Base-by-base conservation (phyloP, 2,888 invertebrate genomes). In the Micoletzkya japonica region DNA sequence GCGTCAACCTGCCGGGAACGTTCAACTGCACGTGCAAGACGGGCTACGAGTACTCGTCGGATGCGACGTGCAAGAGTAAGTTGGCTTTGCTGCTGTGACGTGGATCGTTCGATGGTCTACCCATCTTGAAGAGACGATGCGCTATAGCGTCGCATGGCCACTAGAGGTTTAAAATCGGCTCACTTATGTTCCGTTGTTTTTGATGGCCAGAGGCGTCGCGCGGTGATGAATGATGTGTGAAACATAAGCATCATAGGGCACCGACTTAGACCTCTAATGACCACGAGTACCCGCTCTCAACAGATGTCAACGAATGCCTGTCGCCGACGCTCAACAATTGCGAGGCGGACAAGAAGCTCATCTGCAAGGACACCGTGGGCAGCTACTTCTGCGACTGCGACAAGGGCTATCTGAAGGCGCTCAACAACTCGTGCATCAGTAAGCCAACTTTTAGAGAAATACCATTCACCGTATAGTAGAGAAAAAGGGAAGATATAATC, bases 1-100 rank as follows among this genome's bases (percentile, higher is more conserved):
- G 69, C 49, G 24, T 69, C 69, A 69, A 69, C 26, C 26, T 69
- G 17, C 59, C 59, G 20, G 69, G 69, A 24, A 32, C 59, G 17
- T 69, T 50, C 59, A 69, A 69, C 60, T 69, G 69, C 52, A 69
- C 69, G 1, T 69, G 69, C 52, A 69, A 69, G 69, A 26, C 49
- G 4, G 69, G 69, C 34, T 69, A 30, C 30, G 39, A 34, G 36
- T 30, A 28, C 14, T 39, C 39, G 49, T 4, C 59, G 1, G 34
- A 49, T 26, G 69, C 59, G 50, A 67, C 37, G 34, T 67, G 67
- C 57, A 32, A 57, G 32, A 57, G 64, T 66, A 20, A 2, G 52
- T 2, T 28, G 10, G 10, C 32, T 44, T 20, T 14, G 20, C 20
- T n/a, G n/a, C n/a, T n/a, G n/a, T n/a, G n/a, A n/a, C n/a, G n/a